Evolutionary conservation across 2,888 invertebrate species (phyloP), one percentile per base, ranked within the genome.

Genomic region (Julus scanicus): DNA sequence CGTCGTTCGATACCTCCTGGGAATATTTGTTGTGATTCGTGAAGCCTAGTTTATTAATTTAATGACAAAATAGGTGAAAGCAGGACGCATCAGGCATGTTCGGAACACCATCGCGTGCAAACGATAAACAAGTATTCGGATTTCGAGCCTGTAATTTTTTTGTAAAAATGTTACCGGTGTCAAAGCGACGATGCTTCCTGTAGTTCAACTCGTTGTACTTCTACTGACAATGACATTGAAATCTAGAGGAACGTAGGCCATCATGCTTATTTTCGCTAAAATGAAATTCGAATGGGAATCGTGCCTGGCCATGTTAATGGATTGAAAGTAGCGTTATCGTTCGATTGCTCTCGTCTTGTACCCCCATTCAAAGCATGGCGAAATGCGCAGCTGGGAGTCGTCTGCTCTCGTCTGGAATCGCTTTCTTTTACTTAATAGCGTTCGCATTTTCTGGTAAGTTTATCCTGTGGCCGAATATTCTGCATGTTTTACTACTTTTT

Each of bases 151-250:
- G 53, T 53, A 11, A 8, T 53, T 53, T 53, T 53, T 53, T 53
- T 15, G 15, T 8, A 53, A 53, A 53, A 11, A 53, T 48, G 48
- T 48, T 48, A 48, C 48, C 11, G 48, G 11, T 11, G 15, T 53
- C 53, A 53, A 53, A 53, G 53, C 53, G 53, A 53, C 53, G 53
- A 53, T 53, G 53, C 53, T 53, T 53, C 53, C 53, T 53, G 53
- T 53, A 53, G 53, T 53, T 53, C 13, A 4, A 15, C 53, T 11
- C 53, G 53, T 53, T 53, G 53, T 53, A 15, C 4, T 53, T 15
- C 53, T 53, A 15, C 15, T 53, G 53, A 53, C 53, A 53, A 53
- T 53, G 53, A 53, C 53, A 53, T 53, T 53, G 53, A 53, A 53
- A 53, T 53, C 53, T 53, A 53, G 53, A 53, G 15, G 53, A 53